phyloP scores from a whole-genome alignment of 2,888 invertebrate species.

The Erebia epiphron region DNA sequence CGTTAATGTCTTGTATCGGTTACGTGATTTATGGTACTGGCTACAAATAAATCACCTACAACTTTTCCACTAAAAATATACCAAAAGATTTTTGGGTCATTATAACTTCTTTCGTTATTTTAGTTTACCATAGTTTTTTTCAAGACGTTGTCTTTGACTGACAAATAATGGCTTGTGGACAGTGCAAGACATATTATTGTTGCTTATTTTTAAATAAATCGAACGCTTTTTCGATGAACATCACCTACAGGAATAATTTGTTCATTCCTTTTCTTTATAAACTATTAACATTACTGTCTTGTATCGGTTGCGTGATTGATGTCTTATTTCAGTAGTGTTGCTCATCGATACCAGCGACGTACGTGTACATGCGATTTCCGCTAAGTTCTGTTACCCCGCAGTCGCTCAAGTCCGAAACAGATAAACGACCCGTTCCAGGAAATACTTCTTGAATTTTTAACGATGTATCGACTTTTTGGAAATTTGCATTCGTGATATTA shows the following conservation, averaged over 20 bases:
- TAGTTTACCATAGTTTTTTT: background rate
- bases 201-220: too few relatives aligned
- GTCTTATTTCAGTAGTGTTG: background rate
- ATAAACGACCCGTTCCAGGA: slow-evolving; percentile 27
- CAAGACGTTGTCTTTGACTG: background rate
- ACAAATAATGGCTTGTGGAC: too few relatives aligned
- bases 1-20: too few relatives aligned
- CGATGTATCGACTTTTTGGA: slow-evolving; percentile 6
- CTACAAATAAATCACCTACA: background rate
- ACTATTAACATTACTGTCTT: background rate
- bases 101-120: slow-evolving; percentile 2
- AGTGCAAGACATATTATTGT: too few relatives aligned
- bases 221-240: too few relatives aligned
- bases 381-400: slow-evolving; percentile 27
- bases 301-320: background rate
- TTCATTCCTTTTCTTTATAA: background rate
- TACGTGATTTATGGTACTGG: too few relatives aligned
- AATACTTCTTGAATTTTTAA: slow-evolving; percentile 23
- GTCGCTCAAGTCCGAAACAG: slow-evolving; percentile 21
- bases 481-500: background rate
- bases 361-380: slow-evolving; percentile 17
- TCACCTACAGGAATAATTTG: background rate
- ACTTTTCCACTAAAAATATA: slow-evolving; percentile 2
- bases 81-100: background rate
- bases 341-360: slow-evolving; percentile 4